Evolutionary conservation across 2,797 vertebrate genomes (phyloP).

Genomic region (Tauraco hartlaubi): DNA sequence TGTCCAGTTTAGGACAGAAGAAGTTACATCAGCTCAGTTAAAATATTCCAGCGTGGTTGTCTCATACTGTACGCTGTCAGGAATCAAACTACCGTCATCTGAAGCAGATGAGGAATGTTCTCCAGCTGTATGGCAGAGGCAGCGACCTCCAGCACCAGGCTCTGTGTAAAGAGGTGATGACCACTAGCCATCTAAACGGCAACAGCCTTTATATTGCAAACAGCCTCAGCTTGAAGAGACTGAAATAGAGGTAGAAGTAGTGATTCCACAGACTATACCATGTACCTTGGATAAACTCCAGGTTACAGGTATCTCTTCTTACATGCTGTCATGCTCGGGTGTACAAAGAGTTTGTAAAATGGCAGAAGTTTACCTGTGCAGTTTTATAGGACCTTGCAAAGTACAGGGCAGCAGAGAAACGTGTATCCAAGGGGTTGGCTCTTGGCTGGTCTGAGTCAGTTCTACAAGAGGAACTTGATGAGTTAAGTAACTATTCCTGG

Average conservation of each 20-base stretch:
- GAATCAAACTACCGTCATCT: neutral
- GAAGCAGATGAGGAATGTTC: neutral
- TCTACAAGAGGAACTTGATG: neutral
- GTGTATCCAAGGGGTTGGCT: neutral
- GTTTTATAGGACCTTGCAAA: neutral
- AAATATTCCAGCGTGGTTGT: neutral
- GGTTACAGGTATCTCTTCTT: neutral
- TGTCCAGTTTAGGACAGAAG: neutral
- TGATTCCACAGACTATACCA: neutral
- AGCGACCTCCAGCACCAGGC: neutral
- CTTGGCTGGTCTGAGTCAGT: neutral
- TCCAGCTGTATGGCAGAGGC: neutral
- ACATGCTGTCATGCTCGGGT: rapidly evolving
- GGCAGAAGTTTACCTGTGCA: neutral
- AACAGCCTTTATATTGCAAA: neutral
- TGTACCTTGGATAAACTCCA: neutral
- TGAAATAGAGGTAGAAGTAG: neutral
- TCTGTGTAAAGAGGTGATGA: neutral
- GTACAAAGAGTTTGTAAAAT: neutral
- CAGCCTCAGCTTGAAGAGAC: neutral
- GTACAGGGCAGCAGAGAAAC: neutral
- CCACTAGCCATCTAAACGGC: neutral
- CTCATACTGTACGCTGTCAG: rapidly evolving
- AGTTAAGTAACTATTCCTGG: neutral
- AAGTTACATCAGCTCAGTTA: neutral